These are phyloP conservation scores for Somateria mollissima DNA, from an alignment of 2,797 vertebrate species.

Conservation along the genomic window DNA sequence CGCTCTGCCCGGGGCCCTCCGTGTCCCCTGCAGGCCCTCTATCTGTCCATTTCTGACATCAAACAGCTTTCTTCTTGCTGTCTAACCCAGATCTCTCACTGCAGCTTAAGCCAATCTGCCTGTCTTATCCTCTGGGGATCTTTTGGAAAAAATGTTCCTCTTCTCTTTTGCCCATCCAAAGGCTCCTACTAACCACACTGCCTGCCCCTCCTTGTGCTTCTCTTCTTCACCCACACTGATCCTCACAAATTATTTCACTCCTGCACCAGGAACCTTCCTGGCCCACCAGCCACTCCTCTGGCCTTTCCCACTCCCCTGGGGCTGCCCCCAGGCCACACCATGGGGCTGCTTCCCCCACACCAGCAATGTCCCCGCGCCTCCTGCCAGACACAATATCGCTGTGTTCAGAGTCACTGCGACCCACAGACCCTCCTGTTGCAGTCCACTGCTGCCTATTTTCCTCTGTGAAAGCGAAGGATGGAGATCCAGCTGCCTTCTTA, in stretches of 20 bases:
- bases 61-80: not conserved
- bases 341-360: not conserved
- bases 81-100: not conserved
- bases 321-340: not conserved
- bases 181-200: not conserved
- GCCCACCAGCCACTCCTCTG: not conserved
- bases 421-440: not conserved
- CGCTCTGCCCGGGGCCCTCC: not conserved
- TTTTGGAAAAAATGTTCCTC: not conserved
- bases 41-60: not conserved
- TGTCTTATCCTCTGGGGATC: not conserved
- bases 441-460: not conserved
- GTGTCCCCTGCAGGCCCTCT: not conserved
- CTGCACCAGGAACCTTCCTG: not conserved
- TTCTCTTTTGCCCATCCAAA: not conserved
- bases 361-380: not conserved
- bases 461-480: fast-evolving
- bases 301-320: not conserved
- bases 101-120: not conserved
- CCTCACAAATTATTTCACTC: not conserved
- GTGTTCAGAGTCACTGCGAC: not conserved
- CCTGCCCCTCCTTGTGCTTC: not conserved
- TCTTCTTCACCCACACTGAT: not conserved
- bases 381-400: not conserved
- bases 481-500: not conserved